Evolutionary conservation across 1,140 invertebrate species (phyloP).

Genomic region (Brachionus koreanus): DNA sequence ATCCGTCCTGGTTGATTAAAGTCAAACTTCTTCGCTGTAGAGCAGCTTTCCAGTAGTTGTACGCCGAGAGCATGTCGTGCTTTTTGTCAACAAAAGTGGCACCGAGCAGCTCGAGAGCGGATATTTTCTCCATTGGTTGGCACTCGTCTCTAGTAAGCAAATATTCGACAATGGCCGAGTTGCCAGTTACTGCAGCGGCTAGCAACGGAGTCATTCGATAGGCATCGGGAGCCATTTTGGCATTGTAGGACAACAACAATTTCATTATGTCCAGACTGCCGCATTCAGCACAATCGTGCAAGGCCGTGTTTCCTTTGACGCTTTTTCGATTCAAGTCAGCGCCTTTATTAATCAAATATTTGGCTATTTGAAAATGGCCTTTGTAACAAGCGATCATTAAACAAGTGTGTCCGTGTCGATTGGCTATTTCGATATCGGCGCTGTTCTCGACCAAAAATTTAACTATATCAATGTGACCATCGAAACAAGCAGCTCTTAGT

Average conservation of each 20-base stretch:
- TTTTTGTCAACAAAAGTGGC: conserved; percentile 94
- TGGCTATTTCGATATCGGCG: conserved; percentile 40
- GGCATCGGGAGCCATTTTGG: conserved; percentile 86
- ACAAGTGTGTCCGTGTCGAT: conserved; percentile 60
- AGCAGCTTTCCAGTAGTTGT: conserved; percentile 80
- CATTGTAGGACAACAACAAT: conserved; percentile 77
- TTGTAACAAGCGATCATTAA: conserved; percentile 44
- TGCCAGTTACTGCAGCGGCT: conserved; percentile 83
- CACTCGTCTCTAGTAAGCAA: conserved; percentile 70
- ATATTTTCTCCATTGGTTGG: conserved; percentile 73
- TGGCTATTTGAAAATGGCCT: conserved; percentile 38
- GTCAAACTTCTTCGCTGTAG: conserved; percentile 70
- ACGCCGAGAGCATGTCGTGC: conserved; percentile 81
- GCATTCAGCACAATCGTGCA: conserved; percentile 80
- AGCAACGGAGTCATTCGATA: conserved; percentile 90
- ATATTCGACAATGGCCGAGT: conserved; percentile 85
- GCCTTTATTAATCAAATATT: conserved; percentile 44
- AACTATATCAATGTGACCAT: conserved; percentile 43
- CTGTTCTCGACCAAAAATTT: conserved; percentile 32
- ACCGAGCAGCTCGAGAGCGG: conserved; percentile 85
- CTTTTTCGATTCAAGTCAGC: conserved; percentile 43
- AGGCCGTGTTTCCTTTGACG: conserved; percentile 29
- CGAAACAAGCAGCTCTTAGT: conserved; percentile 30
- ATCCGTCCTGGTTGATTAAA: conserved; percentile 15
- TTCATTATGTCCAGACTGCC: conserved; percentile 87